Base-by-base conservation (phyloP, 2,797 vertebrate species). In the Centroberyx gerrardi region DNA sequence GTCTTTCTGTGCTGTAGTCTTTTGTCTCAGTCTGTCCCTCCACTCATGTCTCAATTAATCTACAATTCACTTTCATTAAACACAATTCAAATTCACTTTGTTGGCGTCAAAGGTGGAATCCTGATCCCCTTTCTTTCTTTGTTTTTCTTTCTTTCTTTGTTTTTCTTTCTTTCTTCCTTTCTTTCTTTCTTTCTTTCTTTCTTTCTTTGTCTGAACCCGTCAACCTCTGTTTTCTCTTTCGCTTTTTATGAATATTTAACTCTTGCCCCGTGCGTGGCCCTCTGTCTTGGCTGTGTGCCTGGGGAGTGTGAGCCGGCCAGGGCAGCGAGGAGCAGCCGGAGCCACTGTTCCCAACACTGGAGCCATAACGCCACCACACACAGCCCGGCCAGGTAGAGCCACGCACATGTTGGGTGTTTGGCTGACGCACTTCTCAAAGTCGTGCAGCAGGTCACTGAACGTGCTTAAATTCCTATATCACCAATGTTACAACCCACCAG, bases 191-290 rank as follows among this genome's bases (percentile, higher is more conserved):
- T 52, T 63, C 55, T 64, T 71, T 80, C 46, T 29, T 64, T 81
- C 52, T 61, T 78, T 60, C 61, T 59, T 70, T 62, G 62, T 53
- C 53, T 78, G 56, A 88, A 74, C 62, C 52, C 6, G 0, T 4
- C 44, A 70, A 60, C 61, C 72, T 72, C 69, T 22, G 44, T 78
- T 33, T 80, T 70, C 62, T 54, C 48, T 72, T 65, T 72, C 42
- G 82, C 56, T 74, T 78, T 83, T 69, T 80, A 90, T 90, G 76
- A 93, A 91, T 92, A 88, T 92, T 90, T 93, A 91, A 92, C 87
- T 79, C 52, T 56, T 87, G 85, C 70, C 80, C 83, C 9, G 4
- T 54, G 44, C 27, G 22, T 81, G 75, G 56, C 80, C 87, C 55
- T 58, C 53, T 42, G 74, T 62, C 13, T 82, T 87, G 90, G 89